Evolutionary conservation across 1,140 invertebrate species (phyloP).

Genomic region (Vanessa atalanta): DNA sequence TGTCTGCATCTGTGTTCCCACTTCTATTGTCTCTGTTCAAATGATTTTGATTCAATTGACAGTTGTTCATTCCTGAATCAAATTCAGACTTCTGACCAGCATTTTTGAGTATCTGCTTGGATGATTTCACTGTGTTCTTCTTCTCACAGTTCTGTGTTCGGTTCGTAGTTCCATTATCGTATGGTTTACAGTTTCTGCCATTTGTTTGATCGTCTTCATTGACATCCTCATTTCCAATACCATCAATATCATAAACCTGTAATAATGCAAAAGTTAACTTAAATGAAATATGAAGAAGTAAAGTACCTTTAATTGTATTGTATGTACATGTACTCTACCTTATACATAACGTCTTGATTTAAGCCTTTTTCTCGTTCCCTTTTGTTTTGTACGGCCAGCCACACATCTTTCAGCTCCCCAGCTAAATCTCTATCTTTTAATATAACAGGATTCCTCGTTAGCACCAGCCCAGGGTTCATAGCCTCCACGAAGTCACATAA

Average conservation of each 20-base stretch:
- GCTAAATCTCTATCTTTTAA: slow-evolving; percentile 86
- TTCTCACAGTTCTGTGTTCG: slow-evolving; percentile 52
- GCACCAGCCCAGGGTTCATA: slow-evolving; percentile 84
- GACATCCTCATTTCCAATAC: slow-evolving; percentile 66
- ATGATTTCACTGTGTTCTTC: slow-evolving; percentile 64
- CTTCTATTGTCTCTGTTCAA: slow-evolving; percentile 57
- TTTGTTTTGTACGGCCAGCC: slow-evolving; percentile 85
- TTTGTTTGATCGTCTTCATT: slow-evolving; percentile 64
- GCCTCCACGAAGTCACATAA: slow-evolving; percentile 87
- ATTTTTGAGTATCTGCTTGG: slow-evolving; percentile 73
- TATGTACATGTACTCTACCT: slow-evolving; percentile 46
- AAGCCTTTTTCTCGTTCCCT: slow-evolving; percentile 82
- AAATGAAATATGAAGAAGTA: slow-evolving; percentile 2
- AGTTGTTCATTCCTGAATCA: slow-evolving; percentile 76
- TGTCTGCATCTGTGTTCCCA: slow-evolving; percentile 58
- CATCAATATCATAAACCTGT: slow-evolving; percentile 74
- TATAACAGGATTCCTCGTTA: slow-evolving; percentile 83
- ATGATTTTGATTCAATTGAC: slow-evolving; percentile 64
- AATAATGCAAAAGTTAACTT: slow-evolving; percentile 37
- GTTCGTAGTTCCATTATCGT: slow-evolving; percentile 56
- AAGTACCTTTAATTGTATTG: too few species aligned
- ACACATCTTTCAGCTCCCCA: slow-evolving; percentile 87
- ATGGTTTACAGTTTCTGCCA: slow-evolving; percentile 42
- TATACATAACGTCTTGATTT: slow-evolving; percentile 77
- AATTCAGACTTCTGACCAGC: slow-evolving; percentile 76